Percentiles rank a stretch among this genome's conserved stretches.
These are phyloP conservation scores for Elegia similella DNA, from an alignment of 2,888 invertebrate genomes.

Conservation along the genomic window DNA sequence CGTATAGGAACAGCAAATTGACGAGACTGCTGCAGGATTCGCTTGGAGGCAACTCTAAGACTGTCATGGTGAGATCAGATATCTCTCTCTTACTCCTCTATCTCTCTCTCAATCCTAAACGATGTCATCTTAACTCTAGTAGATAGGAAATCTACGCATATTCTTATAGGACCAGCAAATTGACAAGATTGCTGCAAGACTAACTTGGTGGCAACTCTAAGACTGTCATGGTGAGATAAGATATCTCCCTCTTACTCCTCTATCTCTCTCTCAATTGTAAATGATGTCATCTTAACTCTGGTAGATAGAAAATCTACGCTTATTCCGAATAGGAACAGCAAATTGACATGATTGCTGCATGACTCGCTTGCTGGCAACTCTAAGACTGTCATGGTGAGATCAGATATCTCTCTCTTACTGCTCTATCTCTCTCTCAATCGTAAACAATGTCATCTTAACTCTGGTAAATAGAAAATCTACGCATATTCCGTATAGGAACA, in stretches of 20 bases:
- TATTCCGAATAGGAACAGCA: slow-evolving; percentile 99
- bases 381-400: slow-evolving; percentile 94
- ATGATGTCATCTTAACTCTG: slow-evolving; percentile 98
- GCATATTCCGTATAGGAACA: slow-evolving; percentile 99
- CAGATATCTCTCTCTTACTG: too few species aligned
- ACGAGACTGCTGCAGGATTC: slow-evolving; percentile 98
- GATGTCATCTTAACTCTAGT: slow-evolving; percentile 99
- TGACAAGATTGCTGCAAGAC: slow-evolving; percentile 96
- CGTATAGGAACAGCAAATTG: slow-evolving; percentile 98
- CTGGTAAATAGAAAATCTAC: slow-evolving; percentile 98
- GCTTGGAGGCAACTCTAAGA: slow-evolving; percentile 97
- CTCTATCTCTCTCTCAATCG: slow-evolving; percentile 95
- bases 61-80: slow-evolving; percentile 88
- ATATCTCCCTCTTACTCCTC: background rate
- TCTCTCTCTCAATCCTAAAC: slow-evolving; percentile 96
- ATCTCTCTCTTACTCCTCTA: background rate
- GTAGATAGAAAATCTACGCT: slow-evolving; percentile 98
- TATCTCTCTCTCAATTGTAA: slow-evolving; percentile 97
- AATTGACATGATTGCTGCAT: slow-evolving; percentile 95
- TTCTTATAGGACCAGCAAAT: slow-evolving; percentile 99
- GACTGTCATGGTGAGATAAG: slow-evolving; percentile 90
- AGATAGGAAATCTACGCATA: slow-evolving; percentile 97
- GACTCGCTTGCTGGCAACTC: slow-evolving; percentile 98
- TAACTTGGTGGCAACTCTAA: slow-evolving; percentile 98
- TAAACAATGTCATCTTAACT: slow-evolving; percentile 99